Base-by-base conservation (phyloP, 2,888 invertebrate species). In the Unio pictorum region DNA sequence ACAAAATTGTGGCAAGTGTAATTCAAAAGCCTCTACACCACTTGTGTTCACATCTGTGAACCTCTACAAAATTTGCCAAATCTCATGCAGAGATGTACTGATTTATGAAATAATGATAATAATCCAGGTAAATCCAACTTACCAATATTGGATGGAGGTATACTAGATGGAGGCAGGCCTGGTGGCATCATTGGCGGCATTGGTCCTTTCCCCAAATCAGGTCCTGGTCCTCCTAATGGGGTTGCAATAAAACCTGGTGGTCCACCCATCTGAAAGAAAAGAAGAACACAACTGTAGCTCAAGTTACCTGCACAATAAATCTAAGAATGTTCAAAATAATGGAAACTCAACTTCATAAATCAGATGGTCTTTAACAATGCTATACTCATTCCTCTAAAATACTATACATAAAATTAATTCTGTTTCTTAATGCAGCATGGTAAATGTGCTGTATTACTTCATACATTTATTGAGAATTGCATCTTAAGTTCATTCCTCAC, bases 161-260 rank as follows among this genome's bases (percentile, higher is more conserved):
- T 68, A 76, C 75, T 74, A 71, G 60, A 58, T 26, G 71, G 73
- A 26, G 74, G 78, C 63, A 73, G 75, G 7, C 77, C 79, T 7
- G 82, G 82, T 28, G 83, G 83, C 79, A 84, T 83, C 74, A 82
- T 77, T 0, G 79, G 78, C 1, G 81, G 79, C 1, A 72, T 63
- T 23, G 69, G 72, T 65, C 71, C 69, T 61, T 72, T 69, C n/a
- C 69, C 72, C 45, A 65, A 67, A 30, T 66, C 68, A 73, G 72
- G 71, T 66, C 67, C 74, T 23, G 79, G 78, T 64, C 75, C 76
- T 66, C 72, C 74, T 64, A 79, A 74, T 55, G 80, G 75, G 6
- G 83, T 79, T 30, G 79, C 78, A 64, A 81, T 80, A 69, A 74
- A 82, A 30, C 81, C 79, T 54, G 81, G 81, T 18, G 81, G 76